phyloP scores from a whole-genome alignment of 2,888 invertebrate species.

The Catocala nupta region DNA sequence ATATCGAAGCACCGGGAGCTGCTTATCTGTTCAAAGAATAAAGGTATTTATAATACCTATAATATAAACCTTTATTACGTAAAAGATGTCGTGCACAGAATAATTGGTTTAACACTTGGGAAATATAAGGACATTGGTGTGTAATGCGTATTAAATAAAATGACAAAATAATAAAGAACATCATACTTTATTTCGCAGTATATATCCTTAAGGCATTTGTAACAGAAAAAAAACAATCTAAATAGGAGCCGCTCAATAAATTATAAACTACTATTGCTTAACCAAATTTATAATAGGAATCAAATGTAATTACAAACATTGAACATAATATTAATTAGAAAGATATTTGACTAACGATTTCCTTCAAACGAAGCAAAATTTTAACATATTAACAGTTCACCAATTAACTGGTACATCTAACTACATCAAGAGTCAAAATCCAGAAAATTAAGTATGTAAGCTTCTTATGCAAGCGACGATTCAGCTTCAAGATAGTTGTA shows the following conservation, averaged over 20 bases:
- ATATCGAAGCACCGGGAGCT: too few relatives aligned
- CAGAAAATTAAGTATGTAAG: constrained; percentile 54
- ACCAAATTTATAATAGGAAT: constrained; percentile 20
- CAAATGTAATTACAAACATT: constrained; percentile 32
- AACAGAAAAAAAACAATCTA: constrained; percentile 51
- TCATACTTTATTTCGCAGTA: constrained; percentile 53
- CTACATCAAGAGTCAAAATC: constrained; percentile 45
- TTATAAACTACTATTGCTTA: constrained; percentile 29
- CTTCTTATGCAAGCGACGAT: constrained; percentile 21
- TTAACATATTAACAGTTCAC: constrained; percentile 35
- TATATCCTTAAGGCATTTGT: constrained; percentile 48
- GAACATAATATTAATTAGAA: constrained; percentile 32
- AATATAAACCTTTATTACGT: too few relatives aligned
- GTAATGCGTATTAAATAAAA: constrained; percentile 11
- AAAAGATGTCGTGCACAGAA: too few relatives aligned
- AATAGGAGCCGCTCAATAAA: constrained; percentile 43
- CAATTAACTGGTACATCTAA: constrained; percentile 34
- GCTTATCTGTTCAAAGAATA: too few relatives aligned
- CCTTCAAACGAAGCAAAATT: constrained; percentile 34
- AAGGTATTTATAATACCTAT: too few relatives aligned
- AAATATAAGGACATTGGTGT: not conserved
- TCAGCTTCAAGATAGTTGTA: constrained; percentile 2
- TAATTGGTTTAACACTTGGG: too few relatives aligned
- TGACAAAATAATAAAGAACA: constrained; percentile 39
- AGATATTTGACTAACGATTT: constrained; percentile 36